Percentiles rank a stretch among this genome's conserved stretches.
Evolutionary conservation across 2,113 vertebrate genomes (phyloP).

Genomic region (Conger conger): DNA sequence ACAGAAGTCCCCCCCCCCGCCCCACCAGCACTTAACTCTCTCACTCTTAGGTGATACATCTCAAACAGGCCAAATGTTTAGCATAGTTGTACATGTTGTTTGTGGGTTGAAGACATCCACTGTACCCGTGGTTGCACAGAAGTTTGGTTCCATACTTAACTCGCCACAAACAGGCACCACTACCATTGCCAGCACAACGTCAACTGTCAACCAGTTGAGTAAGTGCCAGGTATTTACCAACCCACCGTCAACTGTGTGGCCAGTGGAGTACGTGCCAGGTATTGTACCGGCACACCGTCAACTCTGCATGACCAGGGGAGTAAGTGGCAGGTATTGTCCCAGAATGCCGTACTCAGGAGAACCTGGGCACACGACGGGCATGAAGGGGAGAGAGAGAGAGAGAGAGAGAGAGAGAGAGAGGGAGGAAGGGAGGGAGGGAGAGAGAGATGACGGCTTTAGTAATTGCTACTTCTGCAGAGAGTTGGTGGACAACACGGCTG

Average conservation of each 20-base stretch:
- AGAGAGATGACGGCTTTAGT: conserved; percentile 68
- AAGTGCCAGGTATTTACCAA: no score
- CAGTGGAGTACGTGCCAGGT: no score
- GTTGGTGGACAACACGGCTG: conserved; percentile 64
- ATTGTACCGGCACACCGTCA: no score
- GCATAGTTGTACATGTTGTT: conserved; percentile 35
- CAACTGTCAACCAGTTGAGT: no score
- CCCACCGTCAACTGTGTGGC: no score
- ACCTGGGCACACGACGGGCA: neutral
- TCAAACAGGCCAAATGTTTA: neutral
- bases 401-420: conserved; percentile 30
- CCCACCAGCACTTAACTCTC: no score
- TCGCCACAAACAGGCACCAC: no score
- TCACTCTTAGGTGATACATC: neutral
- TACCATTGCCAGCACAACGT: conserved; percentile 33
- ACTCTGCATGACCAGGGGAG: no score
- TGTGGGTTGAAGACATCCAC: neutral
- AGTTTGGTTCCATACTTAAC: neutral
- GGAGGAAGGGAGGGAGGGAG: conserved; percentile 46
- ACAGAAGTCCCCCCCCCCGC: conserved; percentile 22
- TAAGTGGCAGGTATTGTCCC: no score
- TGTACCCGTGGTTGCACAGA: no score
- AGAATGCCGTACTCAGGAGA: neutral
- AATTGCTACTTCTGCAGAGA: conserved; percentile 71
- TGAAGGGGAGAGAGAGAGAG: neutral